Evolutionary conservation across 2,113 vertebrate species (phyloP), one percentile per base, ranked within the genome.

Genomic region (Alethe castanea): DNA sequence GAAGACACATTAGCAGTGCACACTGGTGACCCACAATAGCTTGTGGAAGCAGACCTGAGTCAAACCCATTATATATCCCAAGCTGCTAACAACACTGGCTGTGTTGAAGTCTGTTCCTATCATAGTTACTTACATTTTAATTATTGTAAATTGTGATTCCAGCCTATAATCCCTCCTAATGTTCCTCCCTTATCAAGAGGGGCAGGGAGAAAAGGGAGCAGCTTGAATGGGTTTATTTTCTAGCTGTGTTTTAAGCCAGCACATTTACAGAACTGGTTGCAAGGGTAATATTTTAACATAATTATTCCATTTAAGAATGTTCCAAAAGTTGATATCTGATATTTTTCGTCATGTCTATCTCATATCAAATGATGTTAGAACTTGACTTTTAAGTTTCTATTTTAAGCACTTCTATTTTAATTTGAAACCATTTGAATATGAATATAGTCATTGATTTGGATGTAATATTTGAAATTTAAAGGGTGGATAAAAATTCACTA

Each of bases 1-100:
- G n/a, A 16, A 57, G 22, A 5, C 5, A 9, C 12, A 6, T 3
- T 11, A 11, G 22, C 44, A 17, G 3, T 2, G 12, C 19, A 50
- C 12, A 11, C 5, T 3, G 0, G 7, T 5, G 1, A 57, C 19
- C 11, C 38, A 11, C 0, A 1, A 2, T 1, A 44, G 9, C 33
- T 50, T 59, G 33, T 61, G 44, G 59, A 66, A 66, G 35, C 47
- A 42, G 9, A 15, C 22, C 35, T 24, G 36, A 47, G 17, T 26
- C n/a, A 86, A 73, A 11, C 3, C 16, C n/a, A 20, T 57, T 65
- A 35, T 40, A 19, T 12, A 64, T 9, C 40, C 56, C 47, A 48
- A 45, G 17, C 3, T 69, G 31, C n/a, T 40, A 25, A 82, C 33
- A 74, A 19, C 24, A 47, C 40, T 44, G 12, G 3, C 14, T 47